A percentile compares a stretch with the other conserved stretches of the same genome.
These are phyloP conservation scores for Formica exsecta DNA, from an alignment of 1,140 invertebrate species.

Conservation along the genomic window DNA sequence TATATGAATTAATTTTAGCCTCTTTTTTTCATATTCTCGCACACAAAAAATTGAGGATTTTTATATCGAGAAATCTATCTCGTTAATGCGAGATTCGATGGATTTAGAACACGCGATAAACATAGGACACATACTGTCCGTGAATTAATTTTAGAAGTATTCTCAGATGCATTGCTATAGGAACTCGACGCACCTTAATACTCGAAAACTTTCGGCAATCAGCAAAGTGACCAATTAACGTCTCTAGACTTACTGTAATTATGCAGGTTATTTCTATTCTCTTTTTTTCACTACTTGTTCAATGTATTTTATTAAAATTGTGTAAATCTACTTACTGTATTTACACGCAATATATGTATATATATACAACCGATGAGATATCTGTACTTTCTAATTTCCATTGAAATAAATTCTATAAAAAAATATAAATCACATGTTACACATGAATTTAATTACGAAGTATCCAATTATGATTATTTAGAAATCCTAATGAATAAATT, in stretches of 20 bases:
- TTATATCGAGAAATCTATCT: neutral
- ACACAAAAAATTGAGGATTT: neutral
- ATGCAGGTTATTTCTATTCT: slow-evolving; percentile 62
- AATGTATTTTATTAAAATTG: slow-evolving; percentile 13
- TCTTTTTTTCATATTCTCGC: slow-evolving; percentile 13
- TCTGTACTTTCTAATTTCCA: slow-evolving; percentile 5
- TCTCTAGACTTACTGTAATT: slow-evolving; percentile 68
- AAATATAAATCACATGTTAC: neutral
- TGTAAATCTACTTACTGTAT: slow-evolving; percentile 10
- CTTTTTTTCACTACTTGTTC: slow-evolving; percentile 54
- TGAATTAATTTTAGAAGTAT: slow-evolving; percentile 19
- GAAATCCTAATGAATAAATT: neutral
- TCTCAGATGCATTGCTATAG: neutral
- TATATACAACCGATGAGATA: neutral
- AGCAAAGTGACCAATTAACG: slow-evolving; percentile 67
- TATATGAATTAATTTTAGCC: neutral
- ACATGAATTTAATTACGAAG: too few relatives aligned
- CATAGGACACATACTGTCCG: too few relatives aligned
- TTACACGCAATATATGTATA: slow-evolving; percentile 1
- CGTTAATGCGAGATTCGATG: neutral
- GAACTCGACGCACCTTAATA: neutral
- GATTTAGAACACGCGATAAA: neutral
- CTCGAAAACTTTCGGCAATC: slow-evolving; percentile 51
- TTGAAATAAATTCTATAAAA: slow-evolving; percentile 22
- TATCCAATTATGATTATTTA: neutral